Evolutionary conservation across 1,140 invertebrate species (phyloP), one percentile per base, ranked within the genome.

Genomic region (Platorchestia sp.): DNA sequence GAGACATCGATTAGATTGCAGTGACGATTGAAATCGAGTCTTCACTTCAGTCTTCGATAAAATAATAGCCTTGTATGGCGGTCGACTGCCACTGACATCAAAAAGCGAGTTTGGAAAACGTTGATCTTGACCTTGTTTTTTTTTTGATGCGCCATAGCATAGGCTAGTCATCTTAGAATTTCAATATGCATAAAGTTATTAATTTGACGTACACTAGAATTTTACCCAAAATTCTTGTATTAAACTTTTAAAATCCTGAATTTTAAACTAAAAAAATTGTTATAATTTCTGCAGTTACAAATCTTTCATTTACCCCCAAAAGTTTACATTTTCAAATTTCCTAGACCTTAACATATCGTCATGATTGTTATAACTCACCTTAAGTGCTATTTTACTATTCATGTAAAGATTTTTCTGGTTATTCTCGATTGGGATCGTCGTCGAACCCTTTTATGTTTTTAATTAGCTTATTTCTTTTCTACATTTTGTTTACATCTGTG

Each of bases 1-100:
- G 43, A 89, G 87, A 89, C 87, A 42, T 89, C 87, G 87, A 41
- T 89, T 89, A 42, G 87, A 89, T 44, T 41, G 87, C 87, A 14
- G 43, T 89, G 87, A 89, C 41, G 87, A 89, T 89, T 89, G 87
- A 41, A 44, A 89, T 89, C 87, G 27, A 89, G 43, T 89, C 43
- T 89, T 89, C 87, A 44, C n/a, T 75, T 75, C 59, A 22, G 59
- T 75, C 59, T 75, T 75, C 59, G 14, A 75, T 75, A 22, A 75
- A 75, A 75, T 75, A 22, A 75, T 75, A 75, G 59, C 59, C 27
- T 22, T 75, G 59, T 22, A 75, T 75, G 59, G 36, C 59, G 14
- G 59, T 75, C 59, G 36, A 75, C 14, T 75, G 14, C 59, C 59
- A 19, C 59, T 36, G 36, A 75, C 59, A 3, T 75, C 10, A 75